phyloP scores from a whole-genome alignment of 1,140 invertebrate genomes.

The Aphelenchoides fujianensis region DNA sequence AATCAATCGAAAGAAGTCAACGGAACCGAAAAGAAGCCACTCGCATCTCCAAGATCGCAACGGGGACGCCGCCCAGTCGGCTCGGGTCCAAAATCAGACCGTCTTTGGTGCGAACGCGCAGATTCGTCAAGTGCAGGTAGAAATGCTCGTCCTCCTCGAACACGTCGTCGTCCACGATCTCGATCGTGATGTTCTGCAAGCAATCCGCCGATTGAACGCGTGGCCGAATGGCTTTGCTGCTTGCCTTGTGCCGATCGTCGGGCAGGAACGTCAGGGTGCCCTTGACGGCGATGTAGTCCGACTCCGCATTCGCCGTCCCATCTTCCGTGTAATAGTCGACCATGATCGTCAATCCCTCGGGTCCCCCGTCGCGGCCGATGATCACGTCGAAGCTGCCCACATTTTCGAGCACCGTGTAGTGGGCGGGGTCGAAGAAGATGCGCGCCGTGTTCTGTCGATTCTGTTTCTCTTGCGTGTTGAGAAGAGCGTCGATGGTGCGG shows the following conservation, averaged over 20 bases:
- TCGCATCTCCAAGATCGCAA: conserved; percentile 69
- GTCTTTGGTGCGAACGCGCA: conserved; percentile 72
- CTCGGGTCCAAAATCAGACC: conserved; percentile 77
- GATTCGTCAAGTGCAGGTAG: conserved; percentile 75
- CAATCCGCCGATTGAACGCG: too few species aligned
- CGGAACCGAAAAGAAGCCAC: too few species aligned
- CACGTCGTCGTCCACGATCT: conserved; percentile 95
- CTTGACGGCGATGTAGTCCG: conserved; percentile 82
- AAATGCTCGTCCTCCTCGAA: conserved; percentile 99
- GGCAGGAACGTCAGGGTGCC: conserved; percentile 89
- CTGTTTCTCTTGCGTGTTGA: conserved; percentile 64
- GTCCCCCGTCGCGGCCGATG: conserved; percentile 75
- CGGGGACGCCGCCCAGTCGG: conserved; percentile 82
- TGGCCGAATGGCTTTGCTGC: too few species aligned
- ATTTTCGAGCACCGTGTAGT: conserved; percentile 97
- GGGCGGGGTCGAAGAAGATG: conserved; percentile 88
- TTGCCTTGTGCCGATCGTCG: conserved; percentile 87
- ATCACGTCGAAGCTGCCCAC: conserved; percentile 88
- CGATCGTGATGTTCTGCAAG: conserved; percentile 83
- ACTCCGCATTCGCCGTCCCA: too few species aligned
- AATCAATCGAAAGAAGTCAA: too few species aligned
- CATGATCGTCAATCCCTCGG: conserved; percentile 73
- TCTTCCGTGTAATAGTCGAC: conserved; percentile 94
- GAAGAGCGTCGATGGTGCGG: conserved; percentile 69
- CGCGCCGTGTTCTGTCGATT: conserved; percentile 66